Percentiles rank a stretch among this genome's conserved stretches.
Evolutionary conservation across 30 jellyfish, hydroid and myxozoan genomes (phyloP).

Genomic region (Morbakka virulenta): DNA sequence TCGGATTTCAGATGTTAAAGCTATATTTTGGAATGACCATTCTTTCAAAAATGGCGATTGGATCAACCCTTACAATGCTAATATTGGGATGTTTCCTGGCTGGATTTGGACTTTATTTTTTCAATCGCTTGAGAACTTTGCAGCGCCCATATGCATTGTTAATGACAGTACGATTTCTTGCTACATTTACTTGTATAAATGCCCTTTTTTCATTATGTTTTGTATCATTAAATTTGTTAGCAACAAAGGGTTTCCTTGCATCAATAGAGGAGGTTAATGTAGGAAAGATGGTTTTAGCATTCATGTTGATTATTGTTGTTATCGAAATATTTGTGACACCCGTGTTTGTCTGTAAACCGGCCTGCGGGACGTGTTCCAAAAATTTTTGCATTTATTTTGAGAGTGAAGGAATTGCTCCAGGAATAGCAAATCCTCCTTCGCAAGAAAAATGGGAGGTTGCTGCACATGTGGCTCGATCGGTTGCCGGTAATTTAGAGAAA

Average conservation of each 20-base stretch:
- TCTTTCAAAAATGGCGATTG: conserved; percentile 11
- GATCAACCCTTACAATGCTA: conserved; percentile 11
- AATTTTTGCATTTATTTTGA: conserved; percentile 7
- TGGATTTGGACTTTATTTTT: not conserved
- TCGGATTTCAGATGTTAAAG: conserved; percentile 7
- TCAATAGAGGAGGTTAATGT: not conserved
- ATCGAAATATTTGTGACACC: not conserved
- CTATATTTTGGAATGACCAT: not conserved
- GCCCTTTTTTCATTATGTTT: not conserved
- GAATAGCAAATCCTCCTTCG: conserved; percentile 47
- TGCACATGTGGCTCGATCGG: too few species aligned
- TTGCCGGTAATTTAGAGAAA: too few species aligned
- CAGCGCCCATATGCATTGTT: conserved; percentile 24
- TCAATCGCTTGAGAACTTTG: not conserved
- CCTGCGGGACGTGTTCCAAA: conserved; percentile 16
- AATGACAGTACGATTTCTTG: conserved; percentile 24
- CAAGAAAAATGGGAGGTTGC: conserved; percentile 32
- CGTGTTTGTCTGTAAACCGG: conserved; percentile 13
- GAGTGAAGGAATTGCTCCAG: conserved; percentile 35
- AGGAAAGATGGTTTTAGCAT: not conserved
- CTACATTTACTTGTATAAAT: conserved; percentile 8
- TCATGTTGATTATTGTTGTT: not conserved
- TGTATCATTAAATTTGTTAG: not conserved
- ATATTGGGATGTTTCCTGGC: not conserved
- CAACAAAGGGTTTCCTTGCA: not conserved